phyloP scores from a whole-genome alignment of 2,888 invertebrate genomes.

The Drosophila diplacantha region DNA sequence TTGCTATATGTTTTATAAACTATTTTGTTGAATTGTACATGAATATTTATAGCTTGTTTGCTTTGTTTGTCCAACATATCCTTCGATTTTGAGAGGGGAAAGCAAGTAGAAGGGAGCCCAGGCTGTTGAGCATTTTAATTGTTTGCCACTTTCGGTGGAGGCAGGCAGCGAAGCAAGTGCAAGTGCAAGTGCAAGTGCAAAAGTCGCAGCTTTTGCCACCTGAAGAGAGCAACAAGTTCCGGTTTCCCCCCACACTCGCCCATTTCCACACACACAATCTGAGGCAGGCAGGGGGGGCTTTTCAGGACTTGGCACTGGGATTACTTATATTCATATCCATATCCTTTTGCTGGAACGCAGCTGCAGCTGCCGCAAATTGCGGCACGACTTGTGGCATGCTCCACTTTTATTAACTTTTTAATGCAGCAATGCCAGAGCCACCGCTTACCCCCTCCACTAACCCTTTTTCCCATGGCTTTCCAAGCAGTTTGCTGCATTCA shows the following conservation, averaged over 20 bases:
- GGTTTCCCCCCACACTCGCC: neutral
- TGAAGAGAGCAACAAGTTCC: slow-evolving; percentile 58
- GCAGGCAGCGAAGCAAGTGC: slow-evolving; percentile 4
- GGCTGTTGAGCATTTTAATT: slow-evolving; percentile 58
- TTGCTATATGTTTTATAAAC: neutral
- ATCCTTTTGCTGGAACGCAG: slow-evolving; percentile 57
- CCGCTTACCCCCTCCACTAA: neutral
- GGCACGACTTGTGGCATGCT: slow-evolving; percentile 72
- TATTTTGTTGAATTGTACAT: neutral
- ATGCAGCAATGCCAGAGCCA: slow-evolving; percentile 56
- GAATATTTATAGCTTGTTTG: neutral
- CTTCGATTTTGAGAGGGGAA: neutral
- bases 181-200: slow-evolving; percentile 53
- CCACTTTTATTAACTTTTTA: slow-evolving; percentile 73
- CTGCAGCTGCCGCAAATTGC: slow-evolving; percentile 69
- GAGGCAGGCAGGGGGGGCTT: neutral
- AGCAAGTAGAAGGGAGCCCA: neutral
- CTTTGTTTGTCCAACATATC: neutral
- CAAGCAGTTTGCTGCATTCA: neutral
- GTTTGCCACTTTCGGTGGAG: slow-evolving; percentile 52
- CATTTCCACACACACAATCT: slow-evolving; percentile 7
- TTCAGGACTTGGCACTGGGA: slow-evolving; percentile 28
- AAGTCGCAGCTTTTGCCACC: slow-evolving; percentile 60
- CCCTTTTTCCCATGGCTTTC: slow-evolving; percentile 9
- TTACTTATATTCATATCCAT: slow-evolving; percentile 62